Percentiles rank a stretch among this genome's conserved stretches.
Evolutionary conservation across 2,888 invertebrate species (phyloP).

Genomic region (Nesidiocoris tenuis): DNA sequence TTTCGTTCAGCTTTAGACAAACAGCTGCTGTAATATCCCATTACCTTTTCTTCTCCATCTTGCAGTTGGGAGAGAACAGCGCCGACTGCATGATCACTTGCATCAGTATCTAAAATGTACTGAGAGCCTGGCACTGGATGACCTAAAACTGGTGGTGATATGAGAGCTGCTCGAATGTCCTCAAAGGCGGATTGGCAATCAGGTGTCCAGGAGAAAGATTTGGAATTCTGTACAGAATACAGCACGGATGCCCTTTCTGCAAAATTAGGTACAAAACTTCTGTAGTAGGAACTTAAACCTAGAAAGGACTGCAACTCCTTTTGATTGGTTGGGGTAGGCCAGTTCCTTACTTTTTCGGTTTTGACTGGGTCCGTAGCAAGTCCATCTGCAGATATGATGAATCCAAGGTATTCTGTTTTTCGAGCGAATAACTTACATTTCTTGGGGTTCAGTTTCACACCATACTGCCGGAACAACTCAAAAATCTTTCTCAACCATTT

Average conservation of each 20-base stretch:
- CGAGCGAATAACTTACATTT: too few relatives aligned
- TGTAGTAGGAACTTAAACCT: slow-evolving; percentile 17
- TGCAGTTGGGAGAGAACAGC: slow-evolving; percentile 9
- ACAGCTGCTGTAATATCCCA: slow-evolving; percentile 14
- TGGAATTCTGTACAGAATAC: not conserved
- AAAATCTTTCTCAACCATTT: too few relatives aligned
- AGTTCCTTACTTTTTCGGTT: not conserved
- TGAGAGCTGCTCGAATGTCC: slow-evolving; percentile 34
- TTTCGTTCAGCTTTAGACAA: not conserved
- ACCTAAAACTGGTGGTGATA: slow-evolving; percentile 22
- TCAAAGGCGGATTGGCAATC: slow-evolving; percentile 32
- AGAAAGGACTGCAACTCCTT: not conserved
- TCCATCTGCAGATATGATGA: not conserved
- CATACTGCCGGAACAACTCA: too few relatives aligned
- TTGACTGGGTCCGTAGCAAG: not conserved
- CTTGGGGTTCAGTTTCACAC: too few relatives aligned
- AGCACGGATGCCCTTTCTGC: not conserved
- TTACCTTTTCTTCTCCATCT: not conserved
- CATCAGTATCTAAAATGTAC: slow-evolving; percentile 14
- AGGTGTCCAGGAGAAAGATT: slow-evolving; percentile 18
- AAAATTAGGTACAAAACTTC: slow-evolving; percentile 1
- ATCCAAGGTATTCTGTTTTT: too few relatives aligned
- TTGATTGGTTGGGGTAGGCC: not conserved
- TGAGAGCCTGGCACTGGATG: not conserved
- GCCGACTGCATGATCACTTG: slow-evolving; percentile 14